These are phyloP conservation scores for Augochlora pura DNA, from an alignment of 1,140 invertebrate genomes.

Conservation along the genomic window DNA sequence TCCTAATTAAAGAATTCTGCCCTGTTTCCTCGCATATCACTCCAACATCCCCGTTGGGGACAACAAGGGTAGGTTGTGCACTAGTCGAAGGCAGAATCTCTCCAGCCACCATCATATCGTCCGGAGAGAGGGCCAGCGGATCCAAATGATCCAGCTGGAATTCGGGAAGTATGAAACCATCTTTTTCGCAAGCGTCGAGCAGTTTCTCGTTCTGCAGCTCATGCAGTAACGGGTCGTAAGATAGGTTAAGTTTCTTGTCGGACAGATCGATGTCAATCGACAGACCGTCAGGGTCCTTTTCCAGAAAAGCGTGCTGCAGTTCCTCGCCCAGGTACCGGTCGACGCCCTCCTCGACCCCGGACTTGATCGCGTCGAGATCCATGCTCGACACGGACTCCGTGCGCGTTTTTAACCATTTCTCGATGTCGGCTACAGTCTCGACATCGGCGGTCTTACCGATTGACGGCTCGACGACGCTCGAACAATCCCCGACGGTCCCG, in stretches of 20 bases:
- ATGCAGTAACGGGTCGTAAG: slow-evolving; percentile 70
- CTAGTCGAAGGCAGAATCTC: slow-evolving; percentile 70
- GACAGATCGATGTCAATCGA: slow-evolving; percentile 70
- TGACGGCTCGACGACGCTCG: not conserved
- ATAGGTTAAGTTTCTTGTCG: slow-evolving; percentile 69
- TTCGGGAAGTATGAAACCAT: slow-evolving; percentile 72
- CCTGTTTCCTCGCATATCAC: slow-evolving; percentile 20
- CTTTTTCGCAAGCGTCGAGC: slow-evolving; percentile 68
- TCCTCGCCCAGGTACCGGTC: slow-evolving; percentile 67
- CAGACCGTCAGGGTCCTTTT: slow-evolving; percentile 64
- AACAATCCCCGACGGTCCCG: too few species aligned
- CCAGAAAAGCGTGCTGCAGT: slow-evolving; percentile 63
- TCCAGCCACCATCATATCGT: slow-evolving; percentile 72
- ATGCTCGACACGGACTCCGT: slow-evolving; percentile 67
- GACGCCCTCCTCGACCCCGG: slow-evolving; percentile 60
- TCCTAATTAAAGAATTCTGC: slow-evolving; percentile 16
- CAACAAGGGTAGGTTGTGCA: slow-evolving; percentile 42
- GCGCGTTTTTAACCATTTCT: slow-evolving; percentile 74
- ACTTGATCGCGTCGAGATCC: slow-evolving; percentile 67
- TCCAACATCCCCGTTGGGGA: slow-evolving; percentile 29
- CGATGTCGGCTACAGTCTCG: slow-evolving; percentile 69
- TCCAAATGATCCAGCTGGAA: slow-evolving; percentile 76
- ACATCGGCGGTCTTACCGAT: slow-evolving; percentile 45
- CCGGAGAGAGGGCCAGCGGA: slow-evolving; percentile 65
- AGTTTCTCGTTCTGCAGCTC: slow-evolving; percentile 72